These are phyloP conservation scores for Clitarchus hookeri DNA, from an alignment of 2,888 invertebrate species.

Conservation along the genomic window DNA sequence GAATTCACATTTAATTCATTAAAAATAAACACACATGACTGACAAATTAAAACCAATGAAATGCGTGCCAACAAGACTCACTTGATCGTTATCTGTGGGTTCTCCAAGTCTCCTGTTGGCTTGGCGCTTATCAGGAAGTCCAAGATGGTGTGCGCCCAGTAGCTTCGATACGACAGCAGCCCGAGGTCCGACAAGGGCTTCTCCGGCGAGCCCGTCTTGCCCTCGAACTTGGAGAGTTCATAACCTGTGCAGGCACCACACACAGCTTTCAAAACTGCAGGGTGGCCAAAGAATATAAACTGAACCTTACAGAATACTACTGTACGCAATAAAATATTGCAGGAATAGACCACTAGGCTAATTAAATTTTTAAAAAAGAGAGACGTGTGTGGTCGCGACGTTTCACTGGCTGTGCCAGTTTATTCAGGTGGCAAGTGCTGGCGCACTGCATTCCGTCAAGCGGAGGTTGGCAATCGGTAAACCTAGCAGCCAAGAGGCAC, in stretches of 20 bases:
- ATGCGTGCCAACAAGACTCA: slow-evolving; percentile 55
- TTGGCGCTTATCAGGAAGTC: slow-evolving; percentile 90
- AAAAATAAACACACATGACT: neutral
- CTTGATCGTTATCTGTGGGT: slow-evolving; percentile 94
- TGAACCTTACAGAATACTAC: too few species aligned
- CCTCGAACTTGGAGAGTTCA: slow-evolving; percentile 96
- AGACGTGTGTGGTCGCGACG: too few species aligned
- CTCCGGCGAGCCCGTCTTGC: slow-evolving; percentile 97
- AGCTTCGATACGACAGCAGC: slow-evolving; percentile 92
- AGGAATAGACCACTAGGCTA: too few species aligned
- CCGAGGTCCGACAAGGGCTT: slow-evolving; percentile 98
- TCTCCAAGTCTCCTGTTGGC: slow-evolving; percentile 85
- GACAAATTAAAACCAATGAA: neutral
- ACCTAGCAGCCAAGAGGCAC: too few species aligned
- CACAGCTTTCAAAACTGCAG: neutral
- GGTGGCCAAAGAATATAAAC: too few species aligned
- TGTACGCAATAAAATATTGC: too few species aligned
- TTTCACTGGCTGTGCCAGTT: too few species aligned
- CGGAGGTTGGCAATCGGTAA: too few species aligned
- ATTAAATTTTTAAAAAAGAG: too few species aligned
- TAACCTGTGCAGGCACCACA: slow-evolving; percentile 67
- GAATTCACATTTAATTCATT: too few species aligned
- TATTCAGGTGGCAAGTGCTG: too few species aligned
- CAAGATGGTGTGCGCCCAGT: slow-evolving; percentile 97
- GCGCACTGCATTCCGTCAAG: too few species aligned